A percentile compares a stretch with the other conserved stretches of the same genome.
Conservation (phyloP, 2,797 vertebrate genomes). For the Scyliorhinus canicula region DNA sequence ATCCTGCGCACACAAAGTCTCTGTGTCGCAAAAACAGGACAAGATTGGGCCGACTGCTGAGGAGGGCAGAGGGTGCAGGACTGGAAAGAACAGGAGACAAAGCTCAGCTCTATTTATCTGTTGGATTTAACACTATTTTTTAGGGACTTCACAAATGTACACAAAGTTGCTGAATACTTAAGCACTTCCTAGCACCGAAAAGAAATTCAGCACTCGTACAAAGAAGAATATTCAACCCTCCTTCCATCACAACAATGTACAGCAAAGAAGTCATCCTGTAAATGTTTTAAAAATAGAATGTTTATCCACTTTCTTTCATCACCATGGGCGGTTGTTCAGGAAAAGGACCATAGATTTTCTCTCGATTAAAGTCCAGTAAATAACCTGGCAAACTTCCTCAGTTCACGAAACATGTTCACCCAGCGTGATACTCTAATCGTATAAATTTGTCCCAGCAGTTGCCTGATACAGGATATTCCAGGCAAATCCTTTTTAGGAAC, state of each 20-base stretch:
- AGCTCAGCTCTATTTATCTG: slow-evolving; percentile 24
- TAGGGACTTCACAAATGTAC: not conserved
- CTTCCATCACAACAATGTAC: not conserved
- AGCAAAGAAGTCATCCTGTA: not conserved
- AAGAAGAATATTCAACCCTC: not conserved
- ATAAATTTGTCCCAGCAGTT: slow-evolving; percentile 20
- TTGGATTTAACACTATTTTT: not conserved
- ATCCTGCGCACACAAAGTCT: slow-evolving; percentile 54
- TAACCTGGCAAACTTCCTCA: not conserved
- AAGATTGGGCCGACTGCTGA: slow-evolving; percentile 48
- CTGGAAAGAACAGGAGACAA: slow-evolving; percentile 30
- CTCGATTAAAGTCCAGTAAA: not conserved
- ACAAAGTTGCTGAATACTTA: slow-evolving; percentile 8
- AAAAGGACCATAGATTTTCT: slow-evolving; percentile 6
- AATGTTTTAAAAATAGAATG: not conserved
- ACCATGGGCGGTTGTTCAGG: not conserved
- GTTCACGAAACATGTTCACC: not conserved
- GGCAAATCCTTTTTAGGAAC: not conserved
- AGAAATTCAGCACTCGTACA: not conserved
- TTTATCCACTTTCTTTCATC: not conserved
- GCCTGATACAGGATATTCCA: not conserved
- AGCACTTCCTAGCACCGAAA: slow-evolving; percentile 2
- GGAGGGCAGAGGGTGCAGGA: slow-evolving; percentile 39
- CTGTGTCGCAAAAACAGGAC: slow-evolving; percentile 57
- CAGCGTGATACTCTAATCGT: slow-evolving; percentile 30